Evolutionary conservation across 1,140 invertebrate species (phyloP), one percentile per base, ranked within the genome.

Genomic region (Drosophila murphyi): DNA sequence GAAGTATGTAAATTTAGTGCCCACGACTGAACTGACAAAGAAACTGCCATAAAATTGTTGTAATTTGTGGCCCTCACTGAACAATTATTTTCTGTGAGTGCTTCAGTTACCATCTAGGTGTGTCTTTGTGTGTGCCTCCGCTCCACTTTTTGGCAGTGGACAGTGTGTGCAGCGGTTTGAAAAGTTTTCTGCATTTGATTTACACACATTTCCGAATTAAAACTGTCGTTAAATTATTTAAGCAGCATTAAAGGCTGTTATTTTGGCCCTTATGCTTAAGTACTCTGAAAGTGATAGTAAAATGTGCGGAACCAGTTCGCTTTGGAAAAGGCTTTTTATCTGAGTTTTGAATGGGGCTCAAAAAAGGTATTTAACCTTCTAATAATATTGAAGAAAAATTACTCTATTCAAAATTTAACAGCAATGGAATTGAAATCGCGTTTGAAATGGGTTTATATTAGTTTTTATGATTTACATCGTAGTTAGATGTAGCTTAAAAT

Each of bases 111-210:
- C 63, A 51, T 65, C 71, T 69, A 70, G 75, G 82, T 87, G 72
- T 76, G 76, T 76, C 71, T 74, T 67, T 63, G 57, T 67, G 72
- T 59, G 64, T 51, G 31, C 50, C 12, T 12, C 0, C n/a, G 10
- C 35, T 8, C 10, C 10, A 12, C 6, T 56, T 5, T 48, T 55
- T 57, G 71, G 52, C 47, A 69, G 52, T 72, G 48, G 54, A 67
- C 20, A 20, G 20, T 20, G 20, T 20, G 65, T 62, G 28, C 5
- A 34, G 32, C 48, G 8, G 39, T 78, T 73, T 72, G 62, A 35
- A 73, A 77, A 87, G 83, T 88, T 88, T 83, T 87, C 83, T 87
- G 80, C 83, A 77, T 80, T 87, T 87, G 83, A 87, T 87, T 88
- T 87, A 87, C 72, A 60, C 60, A 72, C 76, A 72, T 74, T 74